Evolutionary conservation across 2,113 vertebrate genomes (phyloP).

Genomic region (Eulacestoma nigropectus): DNA sequence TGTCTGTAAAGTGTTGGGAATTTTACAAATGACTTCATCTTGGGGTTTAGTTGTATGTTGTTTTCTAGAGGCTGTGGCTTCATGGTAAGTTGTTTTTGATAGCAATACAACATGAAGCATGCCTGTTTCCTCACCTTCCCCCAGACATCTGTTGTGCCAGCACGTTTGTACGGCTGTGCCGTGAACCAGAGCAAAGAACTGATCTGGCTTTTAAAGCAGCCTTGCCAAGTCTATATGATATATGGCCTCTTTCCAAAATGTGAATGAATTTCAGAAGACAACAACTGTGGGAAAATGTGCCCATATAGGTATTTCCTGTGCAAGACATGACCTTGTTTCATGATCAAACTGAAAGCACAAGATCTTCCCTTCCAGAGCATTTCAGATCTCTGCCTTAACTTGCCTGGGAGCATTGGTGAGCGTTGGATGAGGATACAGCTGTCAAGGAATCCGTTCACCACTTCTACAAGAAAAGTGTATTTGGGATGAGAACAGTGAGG

Average conservation of each 20-base stretch:
- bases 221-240: background rate
- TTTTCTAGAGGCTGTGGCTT: background rate
- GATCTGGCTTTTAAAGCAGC: background rate
- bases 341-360: background rate
- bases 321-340: background rate
- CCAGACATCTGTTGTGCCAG: conserved; percentile 54
- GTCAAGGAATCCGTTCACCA: background rate
- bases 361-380: background rate
- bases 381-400: background rate
- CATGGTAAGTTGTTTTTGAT: background rate
- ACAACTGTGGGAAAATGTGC: background rate
- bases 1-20: background rate
- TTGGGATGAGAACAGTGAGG: background rate
- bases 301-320: background rate
- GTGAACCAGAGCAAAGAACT: background rate
- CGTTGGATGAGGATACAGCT: background rate
- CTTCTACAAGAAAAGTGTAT: background rate
- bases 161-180: background rate
- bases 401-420: background rate
- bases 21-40: background rate
- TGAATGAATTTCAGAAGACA: background rate
- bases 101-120: conserved; percentile 5
- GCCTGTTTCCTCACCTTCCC: conserved; percentile 38
- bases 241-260: background rate
- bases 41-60: background rate